Evolutionary conservation across 2,888 invertebrate genomes (phyloP).

Genomic region (Lasioglossum leucozonium): DNA sequence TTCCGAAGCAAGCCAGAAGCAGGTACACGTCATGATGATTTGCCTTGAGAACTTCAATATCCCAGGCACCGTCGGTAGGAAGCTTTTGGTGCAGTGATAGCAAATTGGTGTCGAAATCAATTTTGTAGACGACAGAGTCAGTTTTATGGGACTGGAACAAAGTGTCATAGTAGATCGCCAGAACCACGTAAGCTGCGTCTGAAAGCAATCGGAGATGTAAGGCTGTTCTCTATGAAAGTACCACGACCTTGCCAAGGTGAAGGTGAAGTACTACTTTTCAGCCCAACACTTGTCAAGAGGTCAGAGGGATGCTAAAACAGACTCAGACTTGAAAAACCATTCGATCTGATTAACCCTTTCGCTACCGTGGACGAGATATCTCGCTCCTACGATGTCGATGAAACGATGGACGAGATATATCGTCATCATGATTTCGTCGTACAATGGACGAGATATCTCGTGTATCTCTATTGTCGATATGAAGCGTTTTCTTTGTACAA

Average conservation of each 20-base stretch:
- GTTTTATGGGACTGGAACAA: slow-evolving; percentile 63
- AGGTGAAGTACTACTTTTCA: background rate
- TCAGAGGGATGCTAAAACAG: background rate
- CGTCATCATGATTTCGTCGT: too few species aligned
- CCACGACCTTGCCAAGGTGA: background rate
- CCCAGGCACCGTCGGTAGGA: slow-evolving; percentile 72
- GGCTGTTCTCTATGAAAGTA: background rate
- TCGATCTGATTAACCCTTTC: background rate
- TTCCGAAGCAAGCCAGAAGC: slow-evolving; percentile 71
- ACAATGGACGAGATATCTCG: too few species aligned
- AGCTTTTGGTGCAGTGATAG: slow-evolving; percentile 67
- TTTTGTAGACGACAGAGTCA: slow-evolving; percentile 73
- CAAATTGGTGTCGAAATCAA: slow-evolving; percentile 61
- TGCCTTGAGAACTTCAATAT: slow-evolving; percentile 71
- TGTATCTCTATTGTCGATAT: too few species aligned
- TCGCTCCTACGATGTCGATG: too few species aligned
- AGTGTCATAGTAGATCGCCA: slow-evolving; percentile 77
- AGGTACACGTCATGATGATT: slow-evolving; percentile 59
- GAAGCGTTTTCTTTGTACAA: too few species aligned
- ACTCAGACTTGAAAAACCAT: background rate
- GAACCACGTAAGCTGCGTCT: slow-evolving; percentile 73
- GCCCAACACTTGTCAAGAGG: background rate
- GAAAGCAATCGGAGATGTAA: slow-evolving; percentile 13
- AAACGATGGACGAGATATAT: too few species aligned
- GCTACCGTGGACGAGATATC: too few species aligned